A percentile compares a stretch with the other conserved stretches of the same genome.
Evolutionary conservation across 2,888 invertebrate genomes (phyloP).

Genomic region (Dolomedes plantarius): DNA sequence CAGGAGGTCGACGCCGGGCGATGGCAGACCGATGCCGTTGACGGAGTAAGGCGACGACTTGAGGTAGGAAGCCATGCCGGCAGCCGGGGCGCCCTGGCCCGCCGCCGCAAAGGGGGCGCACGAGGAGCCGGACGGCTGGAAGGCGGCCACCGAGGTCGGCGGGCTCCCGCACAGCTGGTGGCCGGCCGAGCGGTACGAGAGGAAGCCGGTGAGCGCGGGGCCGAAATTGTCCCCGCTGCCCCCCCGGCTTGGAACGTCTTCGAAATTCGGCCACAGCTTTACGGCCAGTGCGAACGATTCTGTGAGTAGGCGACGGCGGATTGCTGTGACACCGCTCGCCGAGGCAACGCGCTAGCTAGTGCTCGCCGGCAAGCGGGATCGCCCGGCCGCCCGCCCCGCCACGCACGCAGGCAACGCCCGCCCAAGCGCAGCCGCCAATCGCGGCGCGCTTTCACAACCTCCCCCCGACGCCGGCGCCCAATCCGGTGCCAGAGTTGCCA

Average conservation of each 20-base stretch:
- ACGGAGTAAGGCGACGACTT: conserved; percentile 73
- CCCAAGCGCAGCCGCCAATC: background rate
- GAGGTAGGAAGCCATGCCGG: conserved; percentile 73
- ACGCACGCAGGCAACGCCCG: background rate
- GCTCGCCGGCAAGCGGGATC: background rate
- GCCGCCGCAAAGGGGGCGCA: conserved; percentile 67
- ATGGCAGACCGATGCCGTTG: conserved; percentile 79
- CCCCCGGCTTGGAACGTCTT: conserved; percentile 72
- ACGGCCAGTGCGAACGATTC: conserved; percentile 63
- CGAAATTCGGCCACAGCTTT: conserved; percentile 72
- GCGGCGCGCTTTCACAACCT: background rate
- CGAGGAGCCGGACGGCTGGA: conserved; percentile 66
- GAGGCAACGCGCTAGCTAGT: background rate
- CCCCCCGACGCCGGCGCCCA: background rate
- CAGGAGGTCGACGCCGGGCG: conserved; percentile 82
- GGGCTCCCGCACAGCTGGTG: conserved; percentile 70
- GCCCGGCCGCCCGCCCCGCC: background rate
- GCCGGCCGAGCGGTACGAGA: conserved; percentile 63
- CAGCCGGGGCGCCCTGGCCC: conserved; percentile 60
- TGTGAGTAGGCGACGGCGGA: background rate
- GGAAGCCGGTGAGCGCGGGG: conserved; percentile 72
- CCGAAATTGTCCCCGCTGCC: conserved; percentile 71
- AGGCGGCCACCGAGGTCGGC: conserved; percentile 68
- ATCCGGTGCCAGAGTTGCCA: background rate
- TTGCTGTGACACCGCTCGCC: conserved; percentile 3